Base-by-base conservation (phyloP, 2,113 vertebrate genomes). In the Pluvianellus socialis region DNA sequence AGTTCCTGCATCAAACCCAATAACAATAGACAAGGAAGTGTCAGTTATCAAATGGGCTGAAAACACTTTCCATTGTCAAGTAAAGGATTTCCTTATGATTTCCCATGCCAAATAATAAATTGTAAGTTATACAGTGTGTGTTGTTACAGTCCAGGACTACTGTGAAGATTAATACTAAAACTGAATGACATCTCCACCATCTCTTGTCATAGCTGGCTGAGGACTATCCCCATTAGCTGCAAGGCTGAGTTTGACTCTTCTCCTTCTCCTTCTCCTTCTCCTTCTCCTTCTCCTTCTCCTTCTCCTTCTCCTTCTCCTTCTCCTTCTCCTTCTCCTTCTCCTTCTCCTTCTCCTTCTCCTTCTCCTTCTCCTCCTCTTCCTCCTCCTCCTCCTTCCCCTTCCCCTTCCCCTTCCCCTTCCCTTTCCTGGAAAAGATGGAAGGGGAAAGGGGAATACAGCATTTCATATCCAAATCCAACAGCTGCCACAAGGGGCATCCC, bases 61-160 rank as follows among this genome's bases (percentile, higher is more conserved):
- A 94, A 97, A 94, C 76, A 94, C 92, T 95, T 96, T 96, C 75
- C 73, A 97, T 94, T 95, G 91, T 89, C 91, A 97, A 96, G 91
- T 79, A 89, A 89, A 97, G 95, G 91, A 96, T 97, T 97, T 97
- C 95, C 95, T 94, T 94, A 96, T 94, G 73, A 94, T 97, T 97
- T 97, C 96, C 94, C 83, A 85, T 94, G 88, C 95, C 95, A 91
- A 95, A 96, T 86, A 94, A 94, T 92, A 94, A 93, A 88, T 86
- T 74, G 9, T 62, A 38, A 86, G 55, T 79, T 85, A 62, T 28
- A 26, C 44, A 13, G 26, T 44, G 20, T 53, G 59, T 70, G 74
- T 81, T 67, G 66, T 70, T 38, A 85, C 80, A 91, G 63, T 21
- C 38, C 35, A 62, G 66, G 30, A 19, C 62, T 94, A 42, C 66